Base-by-base conservation (phyloP, 2,113 vertebrate genomes). In the Thunnus maccoyii region DNA sequence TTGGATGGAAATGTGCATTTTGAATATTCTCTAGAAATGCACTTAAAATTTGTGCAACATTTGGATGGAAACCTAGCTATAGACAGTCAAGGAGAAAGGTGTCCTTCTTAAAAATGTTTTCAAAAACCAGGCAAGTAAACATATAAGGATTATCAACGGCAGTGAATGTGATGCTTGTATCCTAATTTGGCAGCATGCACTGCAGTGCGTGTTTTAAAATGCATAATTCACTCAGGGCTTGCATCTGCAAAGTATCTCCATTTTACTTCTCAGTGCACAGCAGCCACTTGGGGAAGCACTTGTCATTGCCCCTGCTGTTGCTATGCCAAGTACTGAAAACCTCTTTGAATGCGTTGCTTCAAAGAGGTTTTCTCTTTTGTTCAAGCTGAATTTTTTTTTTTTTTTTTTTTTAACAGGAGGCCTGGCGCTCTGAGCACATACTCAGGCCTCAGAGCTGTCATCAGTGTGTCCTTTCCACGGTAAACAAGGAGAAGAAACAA, bases 401-500 rank as follows among this genome's bases (percentile, higher is more conserved):
- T 47, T 64, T 72, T 84, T 27, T 46, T 52, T 32, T 72, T 81
- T 25, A 50, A 79, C 56, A 32, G 32, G 50, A 69, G 55, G 41
- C 32, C 60, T 2, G 10, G 65, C 13, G 18, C 66, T 65, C 48
- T n/a, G 73, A 69, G 78, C 48, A 54, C 70, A 72, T 25, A 46
- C 51, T 65, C 32, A 54, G 22, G 17, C 44, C 56, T 64, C 64
- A 50, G 72, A 65, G 79, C 75, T 74, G 76, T 72, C 84, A 72
- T 76, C 67, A 57, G 48, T 62, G 63, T 73, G 47, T 87, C 85
- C 63, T 85, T 74, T 80, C 67, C 57, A 57, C 32, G 6, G 55
- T 77, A 82, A 89, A 85, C 56, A 69, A 82, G 30, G 67, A 79
- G 67, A 84, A 69, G 54, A 57, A 67, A 69, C 48, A 72, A 77